Conservation (phyloP, 2,113 vertebrate species). For the Myiozetetes cayanensis region DNA sequence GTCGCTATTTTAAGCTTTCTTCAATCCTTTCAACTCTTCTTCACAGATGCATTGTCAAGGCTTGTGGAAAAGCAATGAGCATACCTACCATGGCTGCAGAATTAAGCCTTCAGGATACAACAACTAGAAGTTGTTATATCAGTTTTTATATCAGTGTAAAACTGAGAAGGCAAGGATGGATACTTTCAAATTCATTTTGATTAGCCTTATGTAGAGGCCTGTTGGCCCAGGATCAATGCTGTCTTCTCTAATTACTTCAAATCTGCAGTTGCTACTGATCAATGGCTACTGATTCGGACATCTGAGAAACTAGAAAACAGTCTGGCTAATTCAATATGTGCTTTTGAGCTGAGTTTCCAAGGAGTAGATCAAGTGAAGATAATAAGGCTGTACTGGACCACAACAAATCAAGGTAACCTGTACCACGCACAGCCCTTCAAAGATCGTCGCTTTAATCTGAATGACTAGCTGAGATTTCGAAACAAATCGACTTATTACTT, state of each 20-base stretch:
- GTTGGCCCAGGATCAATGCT: background rate
- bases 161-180: background rate
- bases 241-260: background rate
- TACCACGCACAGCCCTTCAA: background rate
- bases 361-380: background rate
- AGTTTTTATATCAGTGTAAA: background rate
- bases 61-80: background rate
- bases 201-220: background rate
- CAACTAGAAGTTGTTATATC: background rate
- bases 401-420: background rate
- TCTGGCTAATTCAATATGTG: background rate
- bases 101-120: background rate
- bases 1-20: background rate
- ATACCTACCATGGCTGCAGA: background rate
- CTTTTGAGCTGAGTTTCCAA: background rate
- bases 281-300: background rate
- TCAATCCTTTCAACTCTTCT: slow-evolving; percentile 23
- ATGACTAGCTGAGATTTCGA: background rate
- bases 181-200: background rate
- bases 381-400: background rate
- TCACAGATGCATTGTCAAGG: slow-evolving; percentile 2
- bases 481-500: background rate
- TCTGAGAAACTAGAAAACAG: background rate
- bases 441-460: background rate
- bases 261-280: background rate